Base-by-base conservation (phyloP, 53 echinoderm and acorn worm genomes). In the Henricia sp. region DNA sequence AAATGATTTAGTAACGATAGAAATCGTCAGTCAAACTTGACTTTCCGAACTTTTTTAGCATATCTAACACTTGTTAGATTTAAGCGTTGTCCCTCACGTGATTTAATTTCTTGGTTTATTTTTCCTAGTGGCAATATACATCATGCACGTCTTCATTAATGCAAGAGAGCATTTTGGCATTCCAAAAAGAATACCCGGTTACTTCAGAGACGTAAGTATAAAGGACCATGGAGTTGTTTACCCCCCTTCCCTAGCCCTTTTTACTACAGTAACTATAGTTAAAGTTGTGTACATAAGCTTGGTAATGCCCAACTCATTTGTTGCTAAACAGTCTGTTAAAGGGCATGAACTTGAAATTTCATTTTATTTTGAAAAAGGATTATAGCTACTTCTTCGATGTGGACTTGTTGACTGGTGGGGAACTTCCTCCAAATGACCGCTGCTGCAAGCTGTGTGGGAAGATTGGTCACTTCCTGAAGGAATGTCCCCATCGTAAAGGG, bases 401-500 rank as follows among this genome's bases (percentile, higher is more conserved):
- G 1, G 82, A 84, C 2, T 37, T 72, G 21, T 65, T 96, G 48
- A 92, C 88, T 44, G 92, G 89, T 12, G 96, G 91, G 4, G 82
- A 91, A 63, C 72, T 73, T 6, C 96, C 93, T 50, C 96, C 96
- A 36, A 94, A 96, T 60, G 93, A 96, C 50, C 66, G 91, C 10
- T 89, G 91, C 42, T 94, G 93, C 68, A 88, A 90, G 35, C 82
- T 91, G 8, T 91, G 96, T 68, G 96, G 96, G 73, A 93, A 94
- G 75, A 90, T 96, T 21, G 96, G 96, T 57, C 96, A 96, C 68
- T 93, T 88, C 76, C 82, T 94, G 37, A 94, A 96, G 53, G 96
- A 96, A 50, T 91, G 93, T 52, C 96, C 96, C 12, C 62, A 48
- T 48, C 62, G 63, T 20, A 80, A 80, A 46, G 50, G 80, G 11